phyloP scores from a whole-genome alignment of 2,113 vertebrate species.

The Urocolius indicus region DNA sequence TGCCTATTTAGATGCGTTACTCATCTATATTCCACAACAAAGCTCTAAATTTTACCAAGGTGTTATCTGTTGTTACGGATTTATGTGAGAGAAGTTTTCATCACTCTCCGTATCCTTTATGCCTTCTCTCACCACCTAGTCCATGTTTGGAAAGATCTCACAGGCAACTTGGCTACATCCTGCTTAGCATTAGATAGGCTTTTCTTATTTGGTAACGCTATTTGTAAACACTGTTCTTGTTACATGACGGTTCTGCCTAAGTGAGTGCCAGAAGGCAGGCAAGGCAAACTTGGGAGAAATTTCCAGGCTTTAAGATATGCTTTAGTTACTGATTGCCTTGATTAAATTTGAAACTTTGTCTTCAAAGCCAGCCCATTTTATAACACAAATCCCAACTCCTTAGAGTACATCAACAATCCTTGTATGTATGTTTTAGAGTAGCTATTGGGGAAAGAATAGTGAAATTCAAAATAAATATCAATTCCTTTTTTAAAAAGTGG shows the following conservation, averaged over 20 bases:
- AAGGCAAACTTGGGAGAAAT: not conserved
- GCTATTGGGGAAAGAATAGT: not conserved
- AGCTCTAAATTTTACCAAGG: not conserved
- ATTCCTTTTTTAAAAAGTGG: not conserved
- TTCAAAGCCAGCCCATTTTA: not conserved
- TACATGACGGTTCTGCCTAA: not conserved
- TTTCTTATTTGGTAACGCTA: not conserved
- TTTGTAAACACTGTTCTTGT: not conserved
- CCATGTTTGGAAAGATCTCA: not conserved
- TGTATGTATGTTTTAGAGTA: not conserved
- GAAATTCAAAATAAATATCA: not conserved
- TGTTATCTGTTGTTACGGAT: not conserved
- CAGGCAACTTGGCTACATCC: not conserved
- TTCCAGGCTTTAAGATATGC: not conserved
- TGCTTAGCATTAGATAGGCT: not conserved
- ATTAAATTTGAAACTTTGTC: not conserved
- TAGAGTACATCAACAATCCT: not conserved
- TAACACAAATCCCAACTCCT: not conserved
- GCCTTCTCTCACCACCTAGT: not conserved
- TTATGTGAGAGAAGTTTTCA: not conserved
- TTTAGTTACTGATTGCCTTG: not conserved
- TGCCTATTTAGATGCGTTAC: not conserved
- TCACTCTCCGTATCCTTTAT: not conserved
- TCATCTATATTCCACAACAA: slow-evolving; percentile 17
- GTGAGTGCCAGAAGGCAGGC: not conserved